Percentiles rank a stretch among this genome's conserved stretches.
phyloP scores from a whole-genome alignment of 1,140 invertebrate species.

The Dryas iulia region DNA sequence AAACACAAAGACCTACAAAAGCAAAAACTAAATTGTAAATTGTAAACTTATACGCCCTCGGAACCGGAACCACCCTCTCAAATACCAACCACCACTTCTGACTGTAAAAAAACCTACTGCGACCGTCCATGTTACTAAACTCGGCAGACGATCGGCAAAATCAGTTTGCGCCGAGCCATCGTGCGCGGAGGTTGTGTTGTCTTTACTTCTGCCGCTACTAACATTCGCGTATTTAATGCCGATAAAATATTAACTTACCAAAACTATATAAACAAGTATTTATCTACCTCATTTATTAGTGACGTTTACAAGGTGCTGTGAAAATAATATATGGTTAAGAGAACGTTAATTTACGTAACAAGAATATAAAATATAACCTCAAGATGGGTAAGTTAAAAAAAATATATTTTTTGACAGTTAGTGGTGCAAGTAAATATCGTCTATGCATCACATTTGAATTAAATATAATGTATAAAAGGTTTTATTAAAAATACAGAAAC shows the following conservation, averaged over 20 bases:
- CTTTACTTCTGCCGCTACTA: slow-evolving; percentile 38
- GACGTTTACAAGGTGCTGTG: slow-evolving; percentile 52
- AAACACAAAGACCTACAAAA: not conserved
- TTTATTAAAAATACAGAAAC: too few relatives aligned
- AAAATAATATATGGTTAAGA: slow-evolving; percentile 5
- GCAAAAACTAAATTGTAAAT: slow-evolving; percentile 7
- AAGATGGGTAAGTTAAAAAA: slow-evolving; percentile 58
- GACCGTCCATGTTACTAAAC: slow-evolving; percentile 45
- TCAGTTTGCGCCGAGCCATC: slow-evolving; percentile 56
- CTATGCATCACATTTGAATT: too few relatives aligned
- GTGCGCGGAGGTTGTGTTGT: slow-evolving; percentile 42
- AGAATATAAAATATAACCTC: slow-evolving; percentile 9
- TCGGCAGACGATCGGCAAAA: slow-evolving; percentile 32
- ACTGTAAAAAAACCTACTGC: slow-evolving; percentile 36
- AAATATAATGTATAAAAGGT: not conserved
- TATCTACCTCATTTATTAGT: slow-evolving; percentile 44
- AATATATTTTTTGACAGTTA: slow-evolving; percentile 18
- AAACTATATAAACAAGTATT: slow-evolving; percentile 27
- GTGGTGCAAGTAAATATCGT: not conserved
- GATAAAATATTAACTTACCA: slow-evolving; percentile 26
- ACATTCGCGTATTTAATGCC: slow-evolving; percentile 53
- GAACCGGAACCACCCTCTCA: slow-evolving; percentile 60
- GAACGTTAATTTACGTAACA: slow-evolving; percentile 18
- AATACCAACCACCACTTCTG: slow-evolving; percentile 49
- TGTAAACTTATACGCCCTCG: slow-evolving; percentile 29